phyloP scores from a whole-genome alignment of 2,113 vertebrate species.

The Oncorhynchus mykiss region DNA sequence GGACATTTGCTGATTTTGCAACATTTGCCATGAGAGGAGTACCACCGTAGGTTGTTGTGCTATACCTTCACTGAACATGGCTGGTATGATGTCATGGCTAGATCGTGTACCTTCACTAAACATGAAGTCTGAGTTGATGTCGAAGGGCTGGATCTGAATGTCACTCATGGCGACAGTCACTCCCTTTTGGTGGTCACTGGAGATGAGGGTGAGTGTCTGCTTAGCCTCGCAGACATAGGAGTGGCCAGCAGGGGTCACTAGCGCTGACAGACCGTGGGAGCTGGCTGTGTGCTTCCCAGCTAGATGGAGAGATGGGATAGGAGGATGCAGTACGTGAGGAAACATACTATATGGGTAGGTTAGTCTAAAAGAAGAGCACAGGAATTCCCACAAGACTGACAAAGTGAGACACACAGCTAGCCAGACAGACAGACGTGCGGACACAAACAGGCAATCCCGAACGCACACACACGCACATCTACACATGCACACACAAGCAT shows the following conservation, averaged over 20 bases:
- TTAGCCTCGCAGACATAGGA: constrained; percentile 88
- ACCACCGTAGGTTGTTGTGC: not conserved
- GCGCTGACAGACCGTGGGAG: constrained; percentile 84
- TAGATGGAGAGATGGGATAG: constrained; percentile 41
- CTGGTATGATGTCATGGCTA: not conserved
- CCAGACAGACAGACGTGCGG: not conserved
- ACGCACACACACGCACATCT: not conserved
- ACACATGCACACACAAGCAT: constrained; percentile 12
- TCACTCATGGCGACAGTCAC: constrained; percentile 86
- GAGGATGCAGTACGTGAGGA: not conserved
- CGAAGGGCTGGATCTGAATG: constrained; percentile 93
- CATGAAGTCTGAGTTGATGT: constrained; percentile 90
- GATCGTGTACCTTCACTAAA: constrained; percentile 90
- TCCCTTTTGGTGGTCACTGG: constrained; percentile 90
- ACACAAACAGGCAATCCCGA: not conserved
- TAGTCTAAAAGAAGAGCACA: not conserved
- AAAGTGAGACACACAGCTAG: not conserved
- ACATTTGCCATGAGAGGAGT: not conserved
- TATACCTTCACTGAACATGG: not conserved
- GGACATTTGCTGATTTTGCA: too few relatives aligned
- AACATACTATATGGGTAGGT: not conserved
- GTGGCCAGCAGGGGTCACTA: constrained; percentile 88
- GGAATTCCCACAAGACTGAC: not conserved
- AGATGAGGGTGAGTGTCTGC: constrained; percentile 88
- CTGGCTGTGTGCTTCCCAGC: constrained; percentile 90